These are phyloP conservation scores for Osmoderma eremita DNA, from an alignment of 2,888 invertebrate genomes.

Conservation along the genomic window DNA sequence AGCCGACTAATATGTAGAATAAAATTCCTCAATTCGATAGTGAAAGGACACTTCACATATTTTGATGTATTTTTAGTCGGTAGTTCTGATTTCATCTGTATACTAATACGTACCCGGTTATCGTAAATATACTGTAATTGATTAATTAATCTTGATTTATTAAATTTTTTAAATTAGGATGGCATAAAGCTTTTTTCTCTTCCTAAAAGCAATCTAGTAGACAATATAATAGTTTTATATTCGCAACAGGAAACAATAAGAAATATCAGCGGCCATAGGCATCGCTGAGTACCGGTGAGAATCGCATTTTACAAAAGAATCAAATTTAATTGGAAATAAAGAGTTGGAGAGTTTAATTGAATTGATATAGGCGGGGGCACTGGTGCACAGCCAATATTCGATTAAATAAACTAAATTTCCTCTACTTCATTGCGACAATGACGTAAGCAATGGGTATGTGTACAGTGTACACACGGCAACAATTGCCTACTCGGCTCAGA, in stretches of 20 bases:
- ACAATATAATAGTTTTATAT: background rate
- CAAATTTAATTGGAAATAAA: conserved; percentile 40
- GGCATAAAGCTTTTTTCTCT: no score
- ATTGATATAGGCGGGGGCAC: conserved; percentile 47
- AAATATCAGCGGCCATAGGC: background rate
- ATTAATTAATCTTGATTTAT: no score
- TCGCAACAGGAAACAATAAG: conserved; percentile 1
- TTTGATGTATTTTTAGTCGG: no score
- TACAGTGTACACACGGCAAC: background rate
- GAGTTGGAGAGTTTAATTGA: conserved; percentile 44
- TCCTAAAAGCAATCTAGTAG: no score
- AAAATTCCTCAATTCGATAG: no score
- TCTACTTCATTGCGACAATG: conserved; percentile 23
- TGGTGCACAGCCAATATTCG: conserved; percentile 55
- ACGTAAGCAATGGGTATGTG: background rate
- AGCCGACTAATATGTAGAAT: no score
- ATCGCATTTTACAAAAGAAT: conserved; percentile 30
- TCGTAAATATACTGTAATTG: no score
- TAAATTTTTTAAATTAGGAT: no score
- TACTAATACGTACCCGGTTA: no score
- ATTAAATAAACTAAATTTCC: conserved; percentile 53
- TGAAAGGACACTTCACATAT: no score
- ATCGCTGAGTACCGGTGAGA: conserved; percentile 22
- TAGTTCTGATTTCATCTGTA: no score
- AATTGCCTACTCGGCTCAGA: conserved; percentile 26